Base-by-base conservation (phyloP, 2,888 invertebrate species). In the Agriopis marginaria region DNA sequence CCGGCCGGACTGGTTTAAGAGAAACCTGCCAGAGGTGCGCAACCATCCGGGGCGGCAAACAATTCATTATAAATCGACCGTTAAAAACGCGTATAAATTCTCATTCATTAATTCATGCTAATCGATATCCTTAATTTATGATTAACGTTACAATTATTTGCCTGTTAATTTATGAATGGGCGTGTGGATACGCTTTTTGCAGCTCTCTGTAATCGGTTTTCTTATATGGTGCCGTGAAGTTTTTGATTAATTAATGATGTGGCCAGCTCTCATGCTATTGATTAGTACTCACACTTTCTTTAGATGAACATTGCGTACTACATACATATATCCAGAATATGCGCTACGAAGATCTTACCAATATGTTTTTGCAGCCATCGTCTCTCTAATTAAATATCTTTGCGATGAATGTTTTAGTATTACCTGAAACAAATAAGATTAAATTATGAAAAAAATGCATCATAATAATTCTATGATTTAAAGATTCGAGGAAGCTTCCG, bases 1-100 rank as follows among this genome's bases (percentile, higher is more conserved):
- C 80, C 81, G 75, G 69, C 77, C 75, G 74, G 84, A 92, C 93
- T 90, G 90, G 92, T 93, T 91, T 83, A 75, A 85, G 91, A 85
- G 92, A 92, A 92, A 93, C 88, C 83, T 82, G 75, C 68, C 89
- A 90, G 92, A 75, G 85, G 83, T 83, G 64, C 75, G 49, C 86
- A 91, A 92, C 91, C 78, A 92, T 92, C 89, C 86, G 82, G 91
- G 88, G 83, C 87, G 77, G 75, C 51, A 70, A 67, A 73, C 73
- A 70, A 73, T 69, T 63, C 66, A 71, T 66, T 70, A 56, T 62
- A 71, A 72, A 61, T 66, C 58, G 66, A 74, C 65, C 68, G 74
- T 67, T 74, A 73, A 71, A 72, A 72, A 65, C 61, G 66, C 63
- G 66, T 72, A 73, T 71, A 76, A 73, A 74, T 72, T 67, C 53